Percentiles rank a stretch among this genome's conserved stretches.
These are phyloP conservation scores for Ditylenchus weischeri DNA, from an alignment of 2,888 invertebrate species.

Conservation along the genomic window DNA sequence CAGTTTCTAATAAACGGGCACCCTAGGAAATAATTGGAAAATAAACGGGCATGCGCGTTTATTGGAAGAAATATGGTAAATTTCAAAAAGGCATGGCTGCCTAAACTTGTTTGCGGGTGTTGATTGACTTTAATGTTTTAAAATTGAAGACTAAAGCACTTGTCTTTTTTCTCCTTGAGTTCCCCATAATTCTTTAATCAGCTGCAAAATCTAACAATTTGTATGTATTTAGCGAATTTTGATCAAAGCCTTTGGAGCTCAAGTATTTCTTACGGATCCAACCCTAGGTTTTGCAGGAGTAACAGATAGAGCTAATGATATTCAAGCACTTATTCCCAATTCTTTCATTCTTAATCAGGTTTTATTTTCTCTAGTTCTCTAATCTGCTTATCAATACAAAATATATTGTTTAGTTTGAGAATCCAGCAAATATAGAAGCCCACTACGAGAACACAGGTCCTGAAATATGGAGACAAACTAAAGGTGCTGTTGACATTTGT, in stretches of 20 bases:
- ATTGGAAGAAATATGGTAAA: too few relatives aligned
- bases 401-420: conserved; percentile 31
- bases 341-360: conserved; percentile 32
- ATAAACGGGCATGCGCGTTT: too few relatives aligned
- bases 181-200: not conserved
- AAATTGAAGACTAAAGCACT: too few relatives aligned
- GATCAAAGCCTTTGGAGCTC: conserved; percentile 44
- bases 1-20: too few relatives aligned
- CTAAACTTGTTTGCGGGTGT: too few relatives aligned
- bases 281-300: conserved; percentile 45
- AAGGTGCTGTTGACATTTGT: conserved; percentile 53
- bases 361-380: not conserved
- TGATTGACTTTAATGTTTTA: too few relatives aligned
- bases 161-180: too few relatives aligned
- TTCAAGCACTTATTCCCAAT: conserved; percentile 43
- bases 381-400: not conserved
- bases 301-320: conserved; percentile 40
- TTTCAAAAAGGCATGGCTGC: too few relatives aligned
- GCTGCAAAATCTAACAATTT: conserved; percentile 22
- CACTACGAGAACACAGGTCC: conserved; percentile 57
- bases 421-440: conserved; percentile 49
- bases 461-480: conserved; percentile 57
- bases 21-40: too few relatives aligned
- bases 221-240: not conserved
- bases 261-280: conserved; percentile 51